A percentile compares a stretch with the other conserved stretches of the same genome.
Evolutionary conservation across 2,113 vertebrate genomes (phyloP).

Genomic region (Ivindomyrus marchei): DNA sequence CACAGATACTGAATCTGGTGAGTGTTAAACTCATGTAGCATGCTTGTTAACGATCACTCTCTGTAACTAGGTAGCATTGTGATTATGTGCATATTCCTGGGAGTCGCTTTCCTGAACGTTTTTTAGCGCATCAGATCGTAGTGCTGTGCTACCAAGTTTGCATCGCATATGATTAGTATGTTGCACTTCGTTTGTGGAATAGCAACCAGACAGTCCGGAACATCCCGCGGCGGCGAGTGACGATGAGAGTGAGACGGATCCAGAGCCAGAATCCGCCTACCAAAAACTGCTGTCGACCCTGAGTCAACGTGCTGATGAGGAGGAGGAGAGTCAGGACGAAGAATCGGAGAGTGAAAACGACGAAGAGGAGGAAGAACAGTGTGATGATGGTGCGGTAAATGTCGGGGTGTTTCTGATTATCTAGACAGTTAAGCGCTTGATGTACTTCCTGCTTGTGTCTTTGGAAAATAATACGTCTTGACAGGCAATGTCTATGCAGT

Average conservation of each 20-base stretch:
- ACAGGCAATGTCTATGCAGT: not conserved
- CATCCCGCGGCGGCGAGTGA: constrained; percentile 59
- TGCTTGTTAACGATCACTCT: not conserved
- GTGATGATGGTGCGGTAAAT: constrained; percentile 3
- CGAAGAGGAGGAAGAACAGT: constrained; percentile 45
- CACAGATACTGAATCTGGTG: constrained; percentile 78
- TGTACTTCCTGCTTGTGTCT: not conserved
- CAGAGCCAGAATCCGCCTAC: constrained; percentile 73
- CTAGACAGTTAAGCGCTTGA: not conserved
- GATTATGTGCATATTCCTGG: not conserved
- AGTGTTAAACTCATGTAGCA: constrained; percentile 31
- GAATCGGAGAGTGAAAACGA: constrained; percentile 52
- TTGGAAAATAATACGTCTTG: not conserved
- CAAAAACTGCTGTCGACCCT: constrained; percentile 83
- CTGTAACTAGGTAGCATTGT: not conserved
- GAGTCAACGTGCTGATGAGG: constrained; percentile 50
- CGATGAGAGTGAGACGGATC: constrained; percentile 66
- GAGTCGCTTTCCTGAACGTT: not conserved
- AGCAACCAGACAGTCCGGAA: constrained; percentile 68
- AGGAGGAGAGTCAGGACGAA: constrained; percentile 54
- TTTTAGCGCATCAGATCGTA: not conserved
- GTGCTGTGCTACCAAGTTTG: not conserved
- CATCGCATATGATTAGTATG: not conserved
- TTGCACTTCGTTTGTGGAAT: not conserved
- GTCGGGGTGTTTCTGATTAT: not conserved